Percentiles rank a stretch among this genome's conserved stretches.
phyloP scores from a whole-genome alignment of 1,140 invertebrate genomes.

The Hycleus cichorii region DNA sequence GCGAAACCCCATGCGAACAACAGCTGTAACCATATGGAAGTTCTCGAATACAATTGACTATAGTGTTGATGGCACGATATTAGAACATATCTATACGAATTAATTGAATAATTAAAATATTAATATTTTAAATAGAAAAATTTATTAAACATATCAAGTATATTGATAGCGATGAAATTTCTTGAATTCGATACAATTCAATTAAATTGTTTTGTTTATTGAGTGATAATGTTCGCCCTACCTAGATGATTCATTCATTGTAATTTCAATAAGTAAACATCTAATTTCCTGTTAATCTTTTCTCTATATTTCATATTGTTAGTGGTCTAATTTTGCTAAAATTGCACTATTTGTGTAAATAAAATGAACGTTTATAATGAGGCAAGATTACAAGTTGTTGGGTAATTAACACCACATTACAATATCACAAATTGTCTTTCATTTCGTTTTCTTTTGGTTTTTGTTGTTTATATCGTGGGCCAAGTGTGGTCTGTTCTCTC shows the following conservation, averaged over 20 bases:
- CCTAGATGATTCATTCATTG: conserved; percentile 5
- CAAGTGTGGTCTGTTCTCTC: conserved; percentile 9
- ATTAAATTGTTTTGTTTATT: neutral
- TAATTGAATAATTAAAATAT: too few species aligned
- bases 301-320: neutral
- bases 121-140: too few species aligned
- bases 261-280: conserved; percentile 3
- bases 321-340: neutral
- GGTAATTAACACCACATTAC: too few species aligned
- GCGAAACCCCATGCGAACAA: conserved; percentile 67
- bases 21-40: conserved; percentile 66
- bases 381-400: too few species aligned
- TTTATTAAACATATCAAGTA: too few species aligned
- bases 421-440: too few species aligned
- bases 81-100: conserved; percentile 63
- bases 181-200: neutral
- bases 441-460: too few species aligned
- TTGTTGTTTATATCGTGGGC: too few species aligned
- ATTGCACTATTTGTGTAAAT: too few species aligned
- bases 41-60: conserved; percentile 62
- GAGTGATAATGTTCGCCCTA: conserved; percentile 1
- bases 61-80: conserved; percentile 73
- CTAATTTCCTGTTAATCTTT: conserved; percentile 9
- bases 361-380: too few species aligned
- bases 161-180: neutral